phyloP scores from a whole-genome alignment of 2,888 invertebrate genomes.

The Phrixothrix hirtus region DNA sequence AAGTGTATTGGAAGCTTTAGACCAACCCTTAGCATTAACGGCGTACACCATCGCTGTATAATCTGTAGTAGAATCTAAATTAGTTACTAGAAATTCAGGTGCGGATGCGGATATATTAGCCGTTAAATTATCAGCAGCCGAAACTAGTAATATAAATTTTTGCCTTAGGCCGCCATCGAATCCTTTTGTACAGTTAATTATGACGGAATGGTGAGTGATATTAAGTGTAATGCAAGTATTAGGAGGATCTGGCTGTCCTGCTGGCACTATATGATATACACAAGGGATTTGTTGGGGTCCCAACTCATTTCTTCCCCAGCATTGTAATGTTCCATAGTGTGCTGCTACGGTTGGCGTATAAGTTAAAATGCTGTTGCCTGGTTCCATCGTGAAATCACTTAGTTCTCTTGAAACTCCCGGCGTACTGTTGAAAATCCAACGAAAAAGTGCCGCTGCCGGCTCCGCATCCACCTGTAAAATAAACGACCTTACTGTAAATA shows the following conservation, averaged over 20 bases:
- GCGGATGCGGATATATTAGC: slow-evolving; percentile 52
- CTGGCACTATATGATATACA: slow-evolving; percentile 74
- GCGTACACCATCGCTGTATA: slow-evolving; percentile 62
- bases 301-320: slow-evolving; percentile 72
- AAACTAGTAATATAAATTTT: slow-evolving; percentile 54
- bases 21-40: slow-evolving; percentile 67
- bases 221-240: slow-evolving; percentile 58
- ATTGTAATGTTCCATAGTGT: slow-evolving; percentile 79
- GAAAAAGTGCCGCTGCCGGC: slow-evolving; percentile 66
- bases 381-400: slow-evolving; percentile 54
- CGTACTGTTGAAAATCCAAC: slow-evolving; percentile 71
- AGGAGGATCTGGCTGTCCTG: slow-evolving; percentile 62
- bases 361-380: slow-evolving; percentile 51
- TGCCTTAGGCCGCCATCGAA: slow-evolving; percentile 61
- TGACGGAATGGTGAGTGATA: slow-evolving; percentile 58
- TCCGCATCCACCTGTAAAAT: slow-evolving; percentile 70
- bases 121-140: slow-evolving; percentile 44
- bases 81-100: slow-evolving; percentile 58
- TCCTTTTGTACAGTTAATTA: slow-evolving; percentile 58
- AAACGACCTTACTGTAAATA: slow-evolving; percentile 21
- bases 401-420: slow-evolving; percentile 57
- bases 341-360: slow-evolving; percentile 64
- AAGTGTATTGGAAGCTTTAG: slow-evolving; percentile 53
- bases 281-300: slow-evolving; percentile 74
- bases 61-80: slow-evolving; percentile 58